Percentiles rank a stretch among this genome's conserved stretches.
phyloP scores from a whole-genome alignment of 2,113 vertebrate genomes.

The Sarotherodon lohbergeri region DNA sequence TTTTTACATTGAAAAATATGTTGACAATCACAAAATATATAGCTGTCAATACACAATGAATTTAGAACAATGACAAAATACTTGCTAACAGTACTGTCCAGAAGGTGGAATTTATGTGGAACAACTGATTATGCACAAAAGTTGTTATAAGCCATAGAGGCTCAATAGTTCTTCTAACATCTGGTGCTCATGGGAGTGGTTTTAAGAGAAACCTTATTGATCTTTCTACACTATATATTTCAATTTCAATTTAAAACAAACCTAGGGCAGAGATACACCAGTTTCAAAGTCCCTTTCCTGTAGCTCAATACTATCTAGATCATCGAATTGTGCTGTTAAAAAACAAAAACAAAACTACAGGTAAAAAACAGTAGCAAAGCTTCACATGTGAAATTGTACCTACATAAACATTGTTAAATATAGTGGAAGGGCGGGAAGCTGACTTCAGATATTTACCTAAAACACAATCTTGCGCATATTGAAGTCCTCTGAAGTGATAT shows the following conservation, averaged over 20 bases:
- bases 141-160: constrained; percentile 50
- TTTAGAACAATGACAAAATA: not conserved
- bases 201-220: not conserved
- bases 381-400: not conserved
- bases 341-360: not conserved
- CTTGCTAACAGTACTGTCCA: not conserved
- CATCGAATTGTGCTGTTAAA: not conserved
- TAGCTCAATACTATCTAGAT: not conserved
- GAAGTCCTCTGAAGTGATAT: not conserved
- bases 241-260: not conserved
- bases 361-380: not conserved
- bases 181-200: constrained; percentile 34
- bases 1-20: not conserved
- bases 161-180: constrained; percentile 25
- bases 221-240: not conserved
- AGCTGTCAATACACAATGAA: not conserved
- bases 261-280: not conserved
- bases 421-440: not conserved
- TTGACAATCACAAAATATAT: not conserved
- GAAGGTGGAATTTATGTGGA: constrained; percentile 4
- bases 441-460: not conserved
- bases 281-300: not conserved
- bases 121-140: constrained; percentile 37
- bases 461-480: not conserved
- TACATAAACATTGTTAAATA: not conserved